phyloP scores from a whole-genome alignment of 2,113 vertebrate genomes.

The Lutjanus erythropterus region DNA sequence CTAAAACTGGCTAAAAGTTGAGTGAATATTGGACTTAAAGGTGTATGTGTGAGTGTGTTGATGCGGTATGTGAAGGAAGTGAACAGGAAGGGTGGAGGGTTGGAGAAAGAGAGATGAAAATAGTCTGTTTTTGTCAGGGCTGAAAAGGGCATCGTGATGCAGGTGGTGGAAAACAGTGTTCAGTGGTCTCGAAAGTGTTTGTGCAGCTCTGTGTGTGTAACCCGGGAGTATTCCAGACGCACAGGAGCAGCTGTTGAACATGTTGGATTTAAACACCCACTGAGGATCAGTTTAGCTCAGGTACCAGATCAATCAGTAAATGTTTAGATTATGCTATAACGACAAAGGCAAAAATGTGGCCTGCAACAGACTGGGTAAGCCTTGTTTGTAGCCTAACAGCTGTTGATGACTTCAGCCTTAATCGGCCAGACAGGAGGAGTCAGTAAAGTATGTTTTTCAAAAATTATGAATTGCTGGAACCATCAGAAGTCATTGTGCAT shows the following conservation, averaged over 20 bases:
- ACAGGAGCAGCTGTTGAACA: neutral
- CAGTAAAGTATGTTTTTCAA: no score
- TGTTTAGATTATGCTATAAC: neutral
- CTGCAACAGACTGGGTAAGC: no score
- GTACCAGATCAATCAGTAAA: neutral
- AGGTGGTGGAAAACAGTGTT: slow-evolving; percentile 30
- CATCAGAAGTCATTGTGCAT: no score
- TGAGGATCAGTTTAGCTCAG: neutral
- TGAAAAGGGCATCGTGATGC: slow-evolving; percentile 16
- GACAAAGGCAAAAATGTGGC: no score
- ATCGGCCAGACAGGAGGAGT: no score
- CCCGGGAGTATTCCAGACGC: neutral
- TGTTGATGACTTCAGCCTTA: no score
- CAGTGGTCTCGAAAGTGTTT: slow-evolving; percentile 13
- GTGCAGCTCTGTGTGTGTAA: slow-evolving; percentile 7
- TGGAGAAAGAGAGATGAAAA: slow-evolving; percentile 25
- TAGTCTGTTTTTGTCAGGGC: slow-evolving; percentile 4
- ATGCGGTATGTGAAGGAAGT: slow-evolving; percentile 9
- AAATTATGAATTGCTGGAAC: no score
- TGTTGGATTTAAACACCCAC: neutral
- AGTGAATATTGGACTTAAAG: neutral
- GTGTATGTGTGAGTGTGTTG: neutral
- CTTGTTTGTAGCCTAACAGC: no score
- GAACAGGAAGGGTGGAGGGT: slow-evolving; percentile 39
- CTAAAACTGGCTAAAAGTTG: neutral